Evolutionary conservation across 2,113 vertebrate species (phyloP), one percentile per base, ranked within the genome.

Genomic region (Pomatostomus ruficeps): DNA sequence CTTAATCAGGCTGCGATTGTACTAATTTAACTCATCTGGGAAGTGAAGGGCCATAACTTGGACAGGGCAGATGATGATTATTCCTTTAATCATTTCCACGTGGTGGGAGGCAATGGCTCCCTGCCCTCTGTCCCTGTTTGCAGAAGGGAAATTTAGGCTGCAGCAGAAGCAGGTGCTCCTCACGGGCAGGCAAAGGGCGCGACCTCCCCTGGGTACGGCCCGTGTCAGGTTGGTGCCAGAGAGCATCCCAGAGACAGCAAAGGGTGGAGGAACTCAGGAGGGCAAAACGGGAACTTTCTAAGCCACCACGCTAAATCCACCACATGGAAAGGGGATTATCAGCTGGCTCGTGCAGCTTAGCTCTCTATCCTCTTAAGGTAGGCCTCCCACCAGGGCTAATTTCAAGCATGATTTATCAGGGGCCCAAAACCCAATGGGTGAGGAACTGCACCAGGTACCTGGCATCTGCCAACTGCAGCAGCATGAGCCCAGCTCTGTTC

Each of bases 1-100:
- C 85, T 91, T 93, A 94, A 94, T 95, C 81, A 94, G 92, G 75
- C 79, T 91, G 46, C 11, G 18, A n/a, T 76, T 80, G 88, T 31
- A 88, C 75, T 92, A 92, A 97, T 92, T 94, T 46, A 91, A 70
- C 91, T 83, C 75, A 46, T 88, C 79, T 83, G 85, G 88, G 78
- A 88, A 79, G 49, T 15, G 12, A 17, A 80, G 58, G 67, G 42
- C 79, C 49, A 42, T 85, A 73, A 89, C 58, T 62, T 74, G 88
- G 79, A 23, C 59, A 57, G 58, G 45, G 85, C 74, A 96, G 66
- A 79, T 54, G 28, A 57, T 19, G 17, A 59, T 78, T 80, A 88
- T 88, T 90, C 76, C 82, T 93, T 67, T 73, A 95, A 88, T 93
- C 42, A 79, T 79, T 58, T 82, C 62, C 82, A 88, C 21, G 29